Conservation (phyloP, 2,797 vertebrate genomes). For the Cossypha caffra region DNA sequence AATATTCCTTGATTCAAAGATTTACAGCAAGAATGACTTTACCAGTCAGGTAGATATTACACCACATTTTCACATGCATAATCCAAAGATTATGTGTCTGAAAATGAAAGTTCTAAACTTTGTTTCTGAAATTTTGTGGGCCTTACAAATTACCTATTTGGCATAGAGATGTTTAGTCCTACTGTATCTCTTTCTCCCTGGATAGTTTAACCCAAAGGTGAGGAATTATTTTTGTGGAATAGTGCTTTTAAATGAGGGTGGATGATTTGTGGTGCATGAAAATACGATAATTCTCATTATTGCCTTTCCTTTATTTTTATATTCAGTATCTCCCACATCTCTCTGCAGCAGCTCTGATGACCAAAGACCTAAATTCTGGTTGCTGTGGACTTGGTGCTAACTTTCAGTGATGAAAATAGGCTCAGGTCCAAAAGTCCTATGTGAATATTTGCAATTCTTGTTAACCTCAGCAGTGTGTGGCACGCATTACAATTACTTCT, state of each 20-base stretch:
- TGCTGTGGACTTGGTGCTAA: background rate
- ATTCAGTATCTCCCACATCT: background rate
- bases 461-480: conserved; percentile 25
- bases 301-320: background rate
- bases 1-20: background rate
- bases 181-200: background rate
- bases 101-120: background rate
- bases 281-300: background rate
- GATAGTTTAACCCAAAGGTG: background rate
- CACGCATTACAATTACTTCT: background rate
- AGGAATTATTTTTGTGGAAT: background rate
- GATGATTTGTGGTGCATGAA: background rate
- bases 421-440: background rate
- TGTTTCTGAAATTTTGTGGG: background rate
- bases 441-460: conserved; percentile 42
- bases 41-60: background rate
- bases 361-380: conserved; percentile 10
- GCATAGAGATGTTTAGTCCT: background rate
- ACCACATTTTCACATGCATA: background rate
- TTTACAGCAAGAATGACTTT: background rate
- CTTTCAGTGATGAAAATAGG: conserved; percentile 3
- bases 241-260: background rate
- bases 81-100: background rate
- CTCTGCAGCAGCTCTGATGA: background rate
- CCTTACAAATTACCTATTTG: background rate